Evolutionary conservation across 2,888 invertebrate genomes (phyloP).

Genomic region (Seira sanloemensis): DNA sequence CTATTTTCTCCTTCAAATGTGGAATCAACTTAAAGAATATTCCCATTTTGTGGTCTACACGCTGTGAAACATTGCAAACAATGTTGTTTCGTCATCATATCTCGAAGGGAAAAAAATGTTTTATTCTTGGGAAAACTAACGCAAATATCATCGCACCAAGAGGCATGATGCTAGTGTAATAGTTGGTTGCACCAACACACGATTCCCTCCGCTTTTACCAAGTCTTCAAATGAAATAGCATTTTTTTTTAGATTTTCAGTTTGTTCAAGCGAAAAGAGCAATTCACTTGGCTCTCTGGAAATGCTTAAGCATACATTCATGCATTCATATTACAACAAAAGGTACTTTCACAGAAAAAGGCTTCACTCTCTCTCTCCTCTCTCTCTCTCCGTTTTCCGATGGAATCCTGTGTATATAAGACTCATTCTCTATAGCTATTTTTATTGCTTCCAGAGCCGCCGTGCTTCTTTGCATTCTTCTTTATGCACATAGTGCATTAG

Average conservation of each 20-base stretch:
- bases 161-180: neutral
- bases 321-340: neutral
- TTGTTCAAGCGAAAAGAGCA: conserved; percentile 22
- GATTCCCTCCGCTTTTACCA: neutral
- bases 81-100: conserved; percentile 43
- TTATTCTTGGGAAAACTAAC: neutral
- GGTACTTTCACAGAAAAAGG: neutral
- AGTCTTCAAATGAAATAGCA: neutral
- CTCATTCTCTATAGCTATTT: neutral
- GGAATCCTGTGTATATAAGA: neutral
- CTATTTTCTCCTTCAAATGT: conserved; percentile 40
- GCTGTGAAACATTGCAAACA: conserved; percentile 51
- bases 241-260: conserved; percentile 20
- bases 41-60: conserved; percentile 48
- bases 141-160: too few species aligned
- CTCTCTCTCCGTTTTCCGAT: neutral
- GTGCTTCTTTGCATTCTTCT: neutral
- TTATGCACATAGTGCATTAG: neutral
- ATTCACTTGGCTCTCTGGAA: too few species aligned
- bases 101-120: conserved; percentile 17
- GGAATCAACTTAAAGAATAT: conserved; percentile 36
- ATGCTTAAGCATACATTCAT: neutral
- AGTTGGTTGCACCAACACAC: neutral
- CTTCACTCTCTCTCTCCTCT: conserved; percentile 7
- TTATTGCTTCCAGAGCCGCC: neutral